Evolutionary conservation across 2,113 vertebrate species (phyloP).

Genomic region (Ciconia boyciana): DNA sequence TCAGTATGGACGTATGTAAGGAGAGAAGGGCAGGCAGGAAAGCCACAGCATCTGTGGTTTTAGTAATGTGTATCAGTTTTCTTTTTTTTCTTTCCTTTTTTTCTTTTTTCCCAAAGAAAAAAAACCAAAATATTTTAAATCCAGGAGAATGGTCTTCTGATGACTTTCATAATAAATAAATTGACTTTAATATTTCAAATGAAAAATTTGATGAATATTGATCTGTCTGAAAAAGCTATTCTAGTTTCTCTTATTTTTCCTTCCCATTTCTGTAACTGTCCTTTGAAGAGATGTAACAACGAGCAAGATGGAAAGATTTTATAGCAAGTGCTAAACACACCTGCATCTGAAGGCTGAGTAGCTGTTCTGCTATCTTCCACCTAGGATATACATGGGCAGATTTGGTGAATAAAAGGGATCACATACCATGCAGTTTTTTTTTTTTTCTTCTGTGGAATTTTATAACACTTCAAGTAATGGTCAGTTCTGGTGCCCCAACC

Average conservation of each 20-base stretch:
- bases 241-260: not conserved
- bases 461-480: not conserved
- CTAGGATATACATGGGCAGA: not conserved
- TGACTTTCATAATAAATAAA: constrained; percentile 74
- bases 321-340: not conserved
- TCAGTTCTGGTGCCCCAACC: not conserved
- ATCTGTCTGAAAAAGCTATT: not conserved
- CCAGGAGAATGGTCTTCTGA: constrained; percentile 76
- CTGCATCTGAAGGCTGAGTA: not conserved
- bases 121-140: constrained; percentile 57
- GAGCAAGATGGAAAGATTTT: not conserved
- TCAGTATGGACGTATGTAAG: not conserved
- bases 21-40: constrained; percentile 14
- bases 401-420: constrained; percentile 29
- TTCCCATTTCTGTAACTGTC: not conserved
- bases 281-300: not conserved
- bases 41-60: constrained; percentile 80
- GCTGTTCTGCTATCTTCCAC: not conserved
- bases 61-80: constrained; percentile 2
- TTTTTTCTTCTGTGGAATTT: not conserved
- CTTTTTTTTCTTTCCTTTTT: constrained; percentile 6
- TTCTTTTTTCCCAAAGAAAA: constrained; percentile 45
- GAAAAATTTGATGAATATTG: not conserved
- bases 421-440: not conserved
- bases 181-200: constrained; percentile 62